Evolutionary conservation across 1,140 invertebrate genomes (phyloP).

Genomic region (Magallana ariakensis): DNA sequence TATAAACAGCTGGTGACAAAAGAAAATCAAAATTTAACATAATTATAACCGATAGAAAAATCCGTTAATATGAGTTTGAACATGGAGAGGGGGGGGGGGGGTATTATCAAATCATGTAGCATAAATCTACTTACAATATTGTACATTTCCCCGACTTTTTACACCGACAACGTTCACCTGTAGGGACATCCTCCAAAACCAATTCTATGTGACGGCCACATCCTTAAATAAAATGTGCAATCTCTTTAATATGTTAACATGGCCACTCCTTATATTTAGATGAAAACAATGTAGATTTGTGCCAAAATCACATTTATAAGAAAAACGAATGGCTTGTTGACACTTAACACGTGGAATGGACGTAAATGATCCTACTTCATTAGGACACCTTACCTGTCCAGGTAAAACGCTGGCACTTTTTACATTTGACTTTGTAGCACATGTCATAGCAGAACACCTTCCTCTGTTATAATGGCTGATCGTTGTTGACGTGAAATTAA

Average conservation of each 20-base stretch:
- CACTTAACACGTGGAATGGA: no score
- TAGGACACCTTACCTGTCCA: constrained; percentile 50
- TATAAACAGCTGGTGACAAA: not conserved
- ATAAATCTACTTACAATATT: not conserved
- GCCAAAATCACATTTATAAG: no score
- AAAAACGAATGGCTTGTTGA: no score
- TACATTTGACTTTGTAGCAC: constrained; percentile 57
- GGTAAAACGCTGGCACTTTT: constrained; percentile 53
- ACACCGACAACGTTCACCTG: constrained; percentile 50
- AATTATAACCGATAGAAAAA: not conserved
- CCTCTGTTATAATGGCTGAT: not conserved
- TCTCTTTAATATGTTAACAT: no score
- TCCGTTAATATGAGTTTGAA: not conserved
- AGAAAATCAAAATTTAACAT: not conserved
- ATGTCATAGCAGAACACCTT: constrained; percentile 11
- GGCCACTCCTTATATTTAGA: no score
- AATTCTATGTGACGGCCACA: constrained; percentile 55
- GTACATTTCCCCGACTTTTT: constrained; percentile 39
- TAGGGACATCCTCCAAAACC: constrained; percentile 51
- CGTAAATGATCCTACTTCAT: no score
- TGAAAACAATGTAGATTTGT: no score
- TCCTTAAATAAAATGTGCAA: constrained; percentile 10
- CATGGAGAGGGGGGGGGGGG: not conserved
- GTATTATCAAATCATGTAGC: not conserved
- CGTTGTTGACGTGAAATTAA: constrained; percentile 23